phyloP scores from a whole-genome alignment of 2,113 vertebrate genomes.

The Hyperopisus bebe region DNA sequence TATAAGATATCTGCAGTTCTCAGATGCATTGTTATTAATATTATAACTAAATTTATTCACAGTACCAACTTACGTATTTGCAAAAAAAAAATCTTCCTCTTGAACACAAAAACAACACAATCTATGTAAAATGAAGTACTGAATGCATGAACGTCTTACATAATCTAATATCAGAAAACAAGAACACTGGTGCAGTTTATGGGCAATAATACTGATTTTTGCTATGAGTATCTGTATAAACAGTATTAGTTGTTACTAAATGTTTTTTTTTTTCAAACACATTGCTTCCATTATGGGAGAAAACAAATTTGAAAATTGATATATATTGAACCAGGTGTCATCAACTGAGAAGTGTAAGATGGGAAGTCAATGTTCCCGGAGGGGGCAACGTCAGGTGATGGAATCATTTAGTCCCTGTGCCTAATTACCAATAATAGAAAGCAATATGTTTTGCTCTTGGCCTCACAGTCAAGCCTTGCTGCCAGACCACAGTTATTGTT shows the following conservation, averaged over 20 bases:
- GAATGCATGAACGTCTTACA: background rate
- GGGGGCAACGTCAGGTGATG: background rate
- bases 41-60: background rate
- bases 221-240: background rate
- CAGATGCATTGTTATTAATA: background rate
- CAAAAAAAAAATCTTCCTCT: too few species aligned
- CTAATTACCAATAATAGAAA: background rate
- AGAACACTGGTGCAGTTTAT: background rate
- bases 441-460: background rate
- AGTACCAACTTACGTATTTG: background rate
- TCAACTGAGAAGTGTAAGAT: background rate
- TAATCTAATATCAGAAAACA: background rate
- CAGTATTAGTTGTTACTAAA: background rate
- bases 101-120: background rate
- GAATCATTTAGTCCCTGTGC: background rate
- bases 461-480: background rate
- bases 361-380: background rate
- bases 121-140: background rate
- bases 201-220: background rate
- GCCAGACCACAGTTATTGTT: background rate
- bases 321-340: background rate
- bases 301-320: background rate
- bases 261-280: background rate
- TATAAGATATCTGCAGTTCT: background rate
- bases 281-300: background rate